Conservation (phyloP, 2,113 vertebrate genomes). For the Dolichallabes microphthalmus region DNA sequence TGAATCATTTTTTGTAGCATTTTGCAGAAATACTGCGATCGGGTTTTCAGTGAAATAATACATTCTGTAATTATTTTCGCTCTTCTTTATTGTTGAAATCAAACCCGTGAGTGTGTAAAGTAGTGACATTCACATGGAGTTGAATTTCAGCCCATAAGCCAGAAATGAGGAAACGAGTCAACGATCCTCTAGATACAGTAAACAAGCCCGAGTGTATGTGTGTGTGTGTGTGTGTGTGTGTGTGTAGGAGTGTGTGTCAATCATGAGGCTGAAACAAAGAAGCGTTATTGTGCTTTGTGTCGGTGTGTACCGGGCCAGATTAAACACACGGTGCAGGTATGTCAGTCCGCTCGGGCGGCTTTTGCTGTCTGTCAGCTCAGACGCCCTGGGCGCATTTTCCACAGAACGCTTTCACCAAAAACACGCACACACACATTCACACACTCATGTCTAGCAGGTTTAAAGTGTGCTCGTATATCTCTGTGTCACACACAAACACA, state of each 20-base stretch:
- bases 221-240: conserved; percentile 42
- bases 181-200: conserved; percentile 32
- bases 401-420: conserved; percentile 60
- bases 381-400: conserved; percentile 66
- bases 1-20: no score
- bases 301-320: conserved; percentile 72
- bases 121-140: conserved; percentile 35
- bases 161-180: conserved; percentile 34
- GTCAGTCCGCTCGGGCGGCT: conserved; percentile 60
- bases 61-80: no score
- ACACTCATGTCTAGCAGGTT: conserved; percentile 14
- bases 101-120: conserved; percentile 6
- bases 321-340: conserved; percentile 70
- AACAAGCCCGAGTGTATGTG: conserved; percentile 30
- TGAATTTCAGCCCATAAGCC: conserved; percentile 34
- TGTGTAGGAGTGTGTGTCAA: conserved; percentile 46
- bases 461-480: neutral
- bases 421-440: neutral
- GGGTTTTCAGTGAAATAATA: neutral
- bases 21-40: neutral
- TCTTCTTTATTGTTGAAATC: conserved; percentile 1
- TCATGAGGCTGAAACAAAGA: conserved; percentile 69
- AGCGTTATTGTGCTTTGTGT: conserved; percentile 74
- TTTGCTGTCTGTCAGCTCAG: conserved; percentile 57
- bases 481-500: conserved; percentile 9